Evolutionary conservation across 2,888 invertebrate genomes (phyloP).

Genomic region (Abscondita cerata): DNA sequence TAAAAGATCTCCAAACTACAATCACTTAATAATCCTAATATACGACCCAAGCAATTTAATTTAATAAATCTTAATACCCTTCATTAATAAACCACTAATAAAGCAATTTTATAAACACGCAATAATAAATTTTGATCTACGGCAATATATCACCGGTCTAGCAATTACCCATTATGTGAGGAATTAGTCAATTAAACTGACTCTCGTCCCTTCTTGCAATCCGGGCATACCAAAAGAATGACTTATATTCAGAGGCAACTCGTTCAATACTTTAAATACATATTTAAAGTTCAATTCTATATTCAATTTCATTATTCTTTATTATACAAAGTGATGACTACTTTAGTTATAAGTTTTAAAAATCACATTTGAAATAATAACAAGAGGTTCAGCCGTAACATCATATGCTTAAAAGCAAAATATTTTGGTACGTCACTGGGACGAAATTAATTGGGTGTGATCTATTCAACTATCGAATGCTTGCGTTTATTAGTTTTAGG

Average conservation of each 20-base stretch:
- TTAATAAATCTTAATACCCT: no score
- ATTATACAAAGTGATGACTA: no score
- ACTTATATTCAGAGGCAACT: conserved; percentile 47
- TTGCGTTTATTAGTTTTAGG: conserved; percentile 48
- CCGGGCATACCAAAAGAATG: conserved; percentile 54
- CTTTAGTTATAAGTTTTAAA: no score
- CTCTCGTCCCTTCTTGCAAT: conserved; percentile 52
- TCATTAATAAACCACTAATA: background rate
- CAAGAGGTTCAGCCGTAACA: no score
- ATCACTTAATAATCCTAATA: no score
- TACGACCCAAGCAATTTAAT: no score
- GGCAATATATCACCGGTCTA: conserved; percentile 57
- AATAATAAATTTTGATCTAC: conserved; percentile 49
- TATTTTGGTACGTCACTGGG: conserved; percentile 12
- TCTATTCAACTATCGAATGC: conserved; percentile 45
- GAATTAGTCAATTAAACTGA: conserved; percentile 59
- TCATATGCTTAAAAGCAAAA: no score
- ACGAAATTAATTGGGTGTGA: conserved; percentile 40
- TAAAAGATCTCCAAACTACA: no score
- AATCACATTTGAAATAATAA: no score
- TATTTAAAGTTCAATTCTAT: no score
- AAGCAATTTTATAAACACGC: conserved; percentile 40
- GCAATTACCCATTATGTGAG: conserved; percentile 59
- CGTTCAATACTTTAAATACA: conserved; percentile 37
- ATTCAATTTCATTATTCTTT: no score